Percentiles rank a stretch among this genome's conserved stretches.
These are phyloP conservation scores for Zosterops pallidus DNA, from an alignment of 2,113 vertebrate genomes.

Conservation along the genomic window DNA sequence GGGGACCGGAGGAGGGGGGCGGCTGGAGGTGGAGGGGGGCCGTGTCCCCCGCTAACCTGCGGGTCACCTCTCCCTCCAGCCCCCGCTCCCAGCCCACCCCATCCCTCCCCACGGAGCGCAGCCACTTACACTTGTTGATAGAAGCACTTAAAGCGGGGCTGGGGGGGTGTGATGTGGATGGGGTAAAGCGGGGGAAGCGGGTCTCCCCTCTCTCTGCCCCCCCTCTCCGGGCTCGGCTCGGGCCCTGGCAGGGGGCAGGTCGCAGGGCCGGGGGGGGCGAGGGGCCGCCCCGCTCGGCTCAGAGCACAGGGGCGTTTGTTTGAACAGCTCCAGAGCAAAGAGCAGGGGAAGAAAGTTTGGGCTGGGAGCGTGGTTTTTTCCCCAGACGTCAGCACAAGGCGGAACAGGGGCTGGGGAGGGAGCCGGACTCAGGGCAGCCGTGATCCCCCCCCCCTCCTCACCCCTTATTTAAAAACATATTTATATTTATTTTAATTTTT, in stretches of 20 bases:
- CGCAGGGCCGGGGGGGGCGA: background rate
- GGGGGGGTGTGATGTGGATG: background rate
- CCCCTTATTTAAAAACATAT: background rate
- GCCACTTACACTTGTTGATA: slow-evolving; percentile 62
- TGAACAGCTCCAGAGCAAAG: slow-evolving; percentile 53
- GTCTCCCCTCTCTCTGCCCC: background rate
- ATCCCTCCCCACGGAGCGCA: background rate
- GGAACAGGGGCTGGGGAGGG: slow-evolving; percentile 39
- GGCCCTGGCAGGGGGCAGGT: background rate
- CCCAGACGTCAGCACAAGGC: slow-evolving; percentile 74
- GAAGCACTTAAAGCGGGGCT: slow-evolving; percentile 30
- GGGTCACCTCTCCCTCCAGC: slow-evolving; percentile 19
- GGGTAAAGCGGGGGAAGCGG: background rate
- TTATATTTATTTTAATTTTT: background rate
- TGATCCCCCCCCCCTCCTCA: background rate
- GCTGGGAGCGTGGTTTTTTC: slow-evolving; percentile 44
- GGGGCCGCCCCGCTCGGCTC: slow-evolving; percentile 46
- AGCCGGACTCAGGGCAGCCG: background rate
- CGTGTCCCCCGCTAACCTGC: background rate
- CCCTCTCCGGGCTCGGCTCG: background rate
- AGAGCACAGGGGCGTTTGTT: slow-evolving; percentile 56
- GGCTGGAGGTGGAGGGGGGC: background rate
- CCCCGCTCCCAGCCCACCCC: background rate
- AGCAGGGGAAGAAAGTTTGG: slow-evolving; percentile 57
- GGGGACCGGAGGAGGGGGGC: background rate